Conservation (phyloP, 2,113 vertebrate species). For the Perca flavescens region DNA sequence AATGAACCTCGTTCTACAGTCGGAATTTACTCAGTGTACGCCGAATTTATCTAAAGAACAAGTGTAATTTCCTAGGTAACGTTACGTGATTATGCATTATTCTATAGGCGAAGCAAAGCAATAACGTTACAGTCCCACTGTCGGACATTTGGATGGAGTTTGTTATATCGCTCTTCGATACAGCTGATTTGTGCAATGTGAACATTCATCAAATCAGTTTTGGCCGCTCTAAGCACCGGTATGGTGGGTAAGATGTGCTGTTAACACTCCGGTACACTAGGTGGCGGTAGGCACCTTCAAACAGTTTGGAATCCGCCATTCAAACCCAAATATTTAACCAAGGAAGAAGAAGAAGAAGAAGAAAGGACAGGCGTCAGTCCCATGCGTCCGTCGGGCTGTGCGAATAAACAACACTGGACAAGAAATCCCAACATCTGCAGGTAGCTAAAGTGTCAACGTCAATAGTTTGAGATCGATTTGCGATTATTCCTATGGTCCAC, state of each 20-base stretch:
- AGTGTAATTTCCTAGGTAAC: background rate
- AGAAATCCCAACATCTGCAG: conserved; percentile 20
- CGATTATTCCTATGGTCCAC: accelerated
- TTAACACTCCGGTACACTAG: too few relatives aligned
- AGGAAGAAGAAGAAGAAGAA: too few relatives aligned
- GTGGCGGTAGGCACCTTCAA: too few relatives aligned
- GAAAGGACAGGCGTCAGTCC: too few relatives aligned
- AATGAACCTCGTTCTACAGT: too few relatives aligned
- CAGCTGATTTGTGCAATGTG: background rate
- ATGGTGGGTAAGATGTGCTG: too few relatives aligned
- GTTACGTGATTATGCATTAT: background rate
- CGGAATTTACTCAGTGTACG: too few relatives aligned
- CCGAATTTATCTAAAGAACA: background rate
- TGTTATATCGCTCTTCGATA: background rate
- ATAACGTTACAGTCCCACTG: background rate
- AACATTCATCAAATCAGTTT: background rate
- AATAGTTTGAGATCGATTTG: background rate
- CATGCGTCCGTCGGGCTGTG: too few relatives aligned
- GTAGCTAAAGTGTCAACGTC: background rate
- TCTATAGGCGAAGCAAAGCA: too few relatives aligned
- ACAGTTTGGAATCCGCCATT: too few relatives aligned
- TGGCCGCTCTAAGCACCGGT: background rate
- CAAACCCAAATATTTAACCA: too few relatives aligned
- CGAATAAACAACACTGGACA: background rate
- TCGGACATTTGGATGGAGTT: background rate